phyloP scores from a whole-genome alignment of 2,888 invertebrate species.

The Altica lythri region DNA sequence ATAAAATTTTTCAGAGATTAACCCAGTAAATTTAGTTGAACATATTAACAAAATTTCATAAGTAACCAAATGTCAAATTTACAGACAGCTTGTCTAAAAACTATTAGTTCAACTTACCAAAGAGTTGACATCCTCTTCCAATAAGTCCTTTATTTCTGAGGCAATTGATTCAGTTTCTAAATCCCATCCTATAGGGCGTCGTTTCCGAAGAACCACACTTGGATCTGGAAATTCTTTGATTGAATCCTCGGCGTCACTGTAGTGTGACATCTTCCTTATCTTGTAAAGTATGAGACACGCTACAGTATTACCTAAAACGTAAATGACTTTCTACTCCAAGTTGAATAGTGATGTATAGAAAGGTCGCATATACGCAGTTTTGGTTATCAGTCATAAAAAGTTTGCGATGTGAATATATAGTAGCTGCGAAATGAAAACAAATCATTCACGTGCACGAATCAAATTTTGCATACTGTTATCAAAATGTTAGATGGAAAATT shows the following conservation, averaged over 20 bases:
- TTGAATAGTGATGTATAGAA: neutral
- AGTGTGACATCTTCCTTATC: slow-evolving; percentile 56
- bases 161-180: slow-evolving; percentile 56
- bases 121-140: slow-evolving; percentile 57
- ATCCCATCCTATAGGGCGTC: slow-evolving; percentile 55
- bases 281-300: neutral
- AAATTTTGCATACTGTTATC: neutral
- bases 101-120: slow-evolving; percentile 50
- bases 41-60: too few species aligned
- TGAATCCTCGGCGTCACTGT: slow-evolving; percentile 57
- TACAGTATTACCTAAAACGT: slow-evolving; percentile 15
- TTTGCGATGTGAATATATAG: neutral
- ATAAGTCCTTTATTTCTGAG: slow-evolving; percentile 58
- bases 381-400: slow-evolving; percentile 4
- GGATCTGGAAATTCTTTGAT: slow-evolving; percentile 49
- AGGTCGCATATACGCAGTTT: neutral
- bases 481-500: neutral
- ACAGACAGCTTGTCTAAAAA: too few species aligned
- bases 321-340: neutral
- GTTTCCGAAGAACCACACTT: slow-evolving; percentile 49
- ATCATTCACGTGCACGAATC: neutral
- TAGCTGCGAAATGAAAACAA: neutral
- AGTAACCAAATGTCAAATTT: neutral
- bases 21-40: too few species aligned
- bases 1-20: too few species aligned